Evolutionary conservation across 2,113 vertebrate species (phyloP).

Genomic region (Nesospiza acunhae): DNA sequence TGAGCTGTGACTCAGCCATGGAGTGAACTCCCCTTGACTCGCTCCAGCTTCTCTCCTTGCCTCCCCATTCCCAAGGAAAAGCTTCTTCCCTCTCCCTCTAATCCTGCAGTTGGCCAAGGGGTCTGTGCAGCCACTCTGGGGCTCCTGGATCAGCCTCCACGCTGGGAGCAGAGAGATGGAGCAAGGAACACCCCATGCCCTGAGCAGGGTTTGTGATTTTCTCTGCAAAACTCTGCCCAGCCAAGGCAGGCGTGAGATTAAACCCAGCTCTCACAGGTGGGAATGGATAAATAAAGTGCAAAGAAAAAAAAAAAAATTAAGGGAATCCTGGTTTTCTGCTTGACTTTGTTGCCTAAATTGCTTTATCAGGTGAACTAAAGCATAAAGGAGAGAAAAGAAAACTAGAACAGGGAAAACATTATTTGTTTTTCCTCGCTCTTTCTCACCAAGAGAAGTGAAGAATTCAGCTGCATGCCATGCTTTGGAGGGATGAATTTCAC

Average conservation of each 20-base stretch:
- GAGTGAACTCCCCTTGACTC: neutral
- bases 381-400: neutral
- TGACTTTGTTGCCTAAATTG: neutral
- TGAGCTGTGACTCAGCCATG: neutral
- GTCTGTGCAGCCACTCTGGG: neutral
- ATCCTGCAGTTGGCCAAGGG: neutral
- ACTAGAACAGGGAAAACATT: neutral
- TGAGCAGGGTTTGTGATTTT: neutral
- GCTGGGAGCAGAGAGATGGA: neutral
- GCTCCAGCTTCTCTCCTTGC: neutral
- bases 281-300: neutral
- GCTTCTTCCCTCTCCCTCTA: neutral
- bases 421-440: neutral
- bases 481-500: neutral
- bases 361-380: neutral
- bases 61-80: neutral
- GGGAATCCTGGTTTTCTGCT: neutral
- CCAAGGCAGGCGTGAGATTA: neutral
- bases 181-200: neutral
- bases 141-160: neutral
- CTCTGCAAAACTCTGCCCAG: neutral
- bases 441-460: neutral
- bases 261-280: neutral
- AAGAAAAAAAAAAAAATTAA: neutral
- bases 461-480: neutral